Base-by-base conservation (phyloP, 2,113 vertebrate species). In the Cyprinodon brontotheroides region DNA sequence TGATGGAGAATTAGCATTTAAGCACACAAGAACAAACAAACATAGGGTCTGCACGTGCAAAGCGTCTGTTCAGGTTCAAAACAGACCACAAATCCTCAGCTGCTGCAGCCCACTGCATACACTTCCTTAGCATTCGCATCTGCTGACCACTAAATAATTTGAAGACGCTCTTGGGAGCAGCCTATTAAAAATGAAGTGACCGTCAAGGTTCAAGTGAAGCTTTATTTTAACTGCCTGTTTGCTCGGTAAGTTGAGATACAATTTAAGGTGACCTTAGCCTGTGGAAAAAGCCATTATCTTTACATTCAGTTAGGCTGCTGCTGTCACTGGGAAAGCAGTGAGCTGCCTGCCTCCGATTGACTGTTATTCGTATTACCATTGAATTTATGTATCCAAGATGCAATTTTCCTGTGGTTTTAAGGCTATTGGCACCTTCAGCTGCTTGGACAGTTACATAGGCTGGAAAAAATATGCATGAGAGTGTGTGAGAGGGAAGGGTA, bases 371-470 rank as follows among this genome's bases (percentile, higher is more conserved):
- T 83, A 90, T 91, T 87, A 89, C 78, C 59, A 82, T 85, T 89
- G 81, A 87, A 93, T 92, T 92, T 92, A 90, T 90, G 87, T 89
- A 91, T 89, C 67, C 67, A 50, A 89, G 85, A 92, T 87, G 82
- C 71, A 86, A 89, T 92, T 92, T 91, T 85, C 89, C 89, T 88
- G 87, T 79, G 87, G 91, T 89, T 91, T 91, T 89, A 89, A 87
- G 67, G 85, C 79, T 85, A 65, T 84, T 92, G 91, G 92, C 92
- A 89, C 89, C 78, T 89, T 89, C 72, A 79, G 70, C 71, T 78
- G 75, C 72, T 92, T 90, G 90, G 87, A 87, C 67, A 63, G 77
- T 82, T 67, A 78, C 70, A 78, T 40, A 65, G 68, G 69, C 68
- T 82, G 85, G 87, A 89, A 87, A 91, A 72, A 84, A 79, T 82